Evolutionary conservation across 1,140 invertebrate species (phyloP).

Genomic region (Leptinotarsa defecta): DNA sequence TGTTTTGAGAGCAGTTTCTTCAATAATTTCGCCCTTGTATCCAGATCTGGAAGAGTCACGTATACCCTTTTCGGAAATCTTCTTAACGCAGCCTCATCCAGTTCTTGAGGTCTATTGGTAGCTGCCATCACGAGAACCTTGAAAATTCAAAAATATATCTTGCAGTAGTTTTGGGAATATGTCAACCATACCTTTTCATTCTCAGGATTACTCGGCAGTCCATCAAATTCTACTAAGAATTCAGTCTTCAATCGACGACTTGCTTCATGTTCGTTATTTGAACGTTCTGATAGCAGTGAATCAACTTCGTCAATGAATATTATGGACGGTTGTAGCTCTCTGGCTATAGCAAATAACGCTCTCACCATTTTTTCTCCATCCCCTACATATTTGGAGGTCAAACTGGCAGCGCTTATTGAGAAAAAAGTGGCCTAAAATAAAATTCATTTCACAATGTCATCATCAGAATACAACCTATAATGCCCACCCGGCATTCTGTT

Average conservation of each 20-base stretch:
- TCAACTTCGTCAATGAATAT: slow-evolving; percentile 98
- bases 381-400: slow-evolving; percentile 98
- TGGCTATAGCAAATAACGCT: slow-evolving; percentile 91
- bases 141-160: background rate
- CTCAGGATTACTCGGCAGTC: slow-evolving; percentile 77
- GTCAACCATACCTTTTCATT: slow-evolving; percentile 66
- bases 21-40: slow-evolving; percentile 78
- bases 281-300: slow-evolving; percentile 88
- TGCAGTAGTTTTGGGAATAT: background rate
- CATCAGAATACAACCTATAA: background rate
- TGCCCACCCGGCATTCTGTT: slow-evolving; percentile 73
- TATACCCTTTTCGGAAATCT: slow-evolving; percentile 95
- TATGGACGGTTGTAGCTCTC: slow-evolving; percentile 90
- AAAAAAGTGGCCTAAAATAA: slow-evolving; percentile 84
- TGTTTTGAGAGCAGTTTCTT: slow-evolving; percentile 79
- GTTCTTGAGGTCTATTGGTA: slow-evolving; percentile 93
- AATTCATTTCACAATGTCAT: background rate
- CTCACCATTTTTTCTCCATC: slow-evolving; percentile 97
- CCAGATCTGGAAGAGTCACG: slow-evolving; percentile 84
- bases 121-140: slow-evolving; percentile 92
- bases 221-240: slow-evolving; percentile 96
- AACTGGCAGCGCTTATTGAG: slow-evolving; percentile 92
- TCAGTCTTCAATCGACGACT: slow-evolving; percentile 97
- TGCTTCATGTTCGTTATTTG: slow-evolving; percentile 93
- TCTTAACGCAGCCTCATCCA: slow-evolving; percentile 89